phyloP scores from a whole-genome alignment of 2,113 vertebrate genomes.

The Herpetotheres cachinnans region DNA sequence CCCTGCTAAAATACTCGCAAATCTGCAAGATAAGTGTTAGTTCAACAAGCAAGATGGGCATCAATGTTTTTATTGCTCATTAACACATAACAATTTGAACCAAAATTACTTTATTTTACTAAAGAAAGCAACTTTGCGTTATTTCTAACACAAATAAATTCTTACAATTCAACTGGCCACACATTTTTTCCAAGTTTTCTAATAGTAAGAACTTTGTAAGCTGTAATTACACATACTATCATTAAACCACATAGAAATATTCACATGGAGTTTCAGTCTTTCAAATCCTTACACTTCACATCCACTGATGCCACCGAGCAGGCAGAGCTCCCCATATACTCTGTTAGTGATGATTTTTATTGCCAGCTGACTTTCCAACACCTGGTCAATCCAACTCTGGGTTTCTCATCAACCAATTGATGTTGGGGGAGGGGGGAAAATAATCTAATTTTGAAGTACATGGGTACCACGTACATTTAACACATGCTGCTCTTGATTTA shows the following conservation, averaged over 20 bases:
- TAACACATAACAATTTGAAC: not conserved
- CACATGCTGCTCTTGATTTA: not conserved
- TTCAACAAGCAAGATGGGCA: not conserved
- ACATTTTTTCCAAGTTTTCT: not conserved
- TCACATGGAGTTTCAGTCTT: not conserved
- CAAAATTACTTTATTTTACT: not conserved
- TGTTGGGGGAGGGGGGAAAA: fast-evolving
- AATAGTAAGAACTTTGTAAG: not conserved
- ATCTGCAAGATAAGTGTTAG: not conserved
- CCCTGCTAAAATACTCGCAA: not conserved
- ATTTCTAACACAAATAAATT: not conserved
- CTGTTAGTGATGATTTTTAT: not conserved
- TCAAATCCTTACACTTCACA: not conserved
- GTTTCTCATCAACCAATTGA: not conserved
- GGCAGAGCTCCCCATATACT: not conserved
- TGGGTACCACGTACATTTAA: not conserved
- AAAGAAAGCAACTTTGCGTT: not conserved
- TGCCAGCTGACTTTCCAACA: not conserved
- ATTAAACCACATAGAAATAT: not conserved
- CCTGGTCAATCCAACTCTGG: not conserved
- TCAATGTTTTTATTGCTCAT: not conserved
- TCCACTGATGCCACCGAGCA: not conserved
- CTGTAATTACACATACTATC: not conserved
- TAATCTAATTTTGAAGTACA: not conserved
- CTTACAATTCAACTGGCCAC: not conserved